A percentile compares a stretch with the other conserved stretches of the same genome.
Conservation (phyloP, 2,888 invertebrate species). For the Anthoptus insignis region DNA sequence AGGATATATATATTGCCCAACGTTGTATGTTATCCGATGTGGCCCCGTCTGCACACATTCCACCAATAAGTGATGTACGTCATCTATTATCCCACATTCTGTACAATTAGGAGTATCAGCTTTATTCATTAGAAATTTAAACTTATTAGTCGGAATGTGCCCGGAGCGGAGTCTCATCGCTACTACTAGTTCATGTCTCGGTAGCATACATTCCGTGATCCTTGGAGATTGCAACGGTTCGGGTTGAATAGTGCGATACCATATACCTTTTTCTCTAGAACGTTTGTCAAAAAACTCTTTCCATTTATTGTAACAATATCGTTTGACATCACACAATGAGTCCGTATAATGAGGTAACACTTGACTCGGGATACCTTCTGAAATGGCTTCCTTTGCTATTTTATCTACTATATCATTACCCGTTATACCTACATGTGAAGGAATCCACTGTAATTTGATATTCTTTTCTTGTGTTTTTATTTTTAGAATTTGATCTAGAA, state of each 20-base stretch:
- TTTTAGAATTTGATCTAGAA: not conserved
- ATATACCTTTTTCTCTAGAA: conserved; percentile 36
- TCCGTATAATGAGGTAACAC: not conserved
- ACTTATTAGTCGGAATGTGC: conserved; percentile 38
- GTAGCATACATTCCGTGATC: conserved; percentile 11
- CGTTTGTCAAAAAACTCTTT: conserved; percentile 31
- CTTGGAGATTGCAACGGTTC: conserved; percentile 13
- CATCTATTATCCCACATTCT: conserved; percentile 14
- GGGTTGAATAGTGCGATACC: conserved; percentile 34
- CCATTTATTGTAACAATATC: conserved; percentile 3
- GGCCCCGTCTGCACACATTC: too few species aligned
- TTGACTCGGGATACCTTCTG: not conserved
- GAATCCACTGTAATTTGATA: not conserved
- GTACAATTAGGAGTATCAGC: conserved; percentile 10
- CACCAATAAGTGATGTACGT: conserved; percentile 23
- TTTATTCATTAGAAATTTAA: conserved; percentile 18
- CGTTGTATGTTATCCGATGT: too few species aligned
- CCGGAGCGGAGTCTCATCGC: conserved; percentile 34
- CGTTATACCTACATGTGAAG: not conserved
- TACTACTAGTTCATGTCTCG: conserved; percentile 18
- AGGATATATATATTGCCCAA: too few species aligned
- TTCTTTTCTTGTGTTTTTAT: not conserved
- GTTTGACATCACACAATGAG: not conserved
- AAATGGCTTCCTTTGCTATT: not conserved
- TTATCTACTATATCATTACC: not conserved